Percentiles rank a stretch among this genome's conserved stretches.
Conservation (phyloP, 2,888 invertebrate genomes). For the Synanthedon formicaeformis region DNA sequence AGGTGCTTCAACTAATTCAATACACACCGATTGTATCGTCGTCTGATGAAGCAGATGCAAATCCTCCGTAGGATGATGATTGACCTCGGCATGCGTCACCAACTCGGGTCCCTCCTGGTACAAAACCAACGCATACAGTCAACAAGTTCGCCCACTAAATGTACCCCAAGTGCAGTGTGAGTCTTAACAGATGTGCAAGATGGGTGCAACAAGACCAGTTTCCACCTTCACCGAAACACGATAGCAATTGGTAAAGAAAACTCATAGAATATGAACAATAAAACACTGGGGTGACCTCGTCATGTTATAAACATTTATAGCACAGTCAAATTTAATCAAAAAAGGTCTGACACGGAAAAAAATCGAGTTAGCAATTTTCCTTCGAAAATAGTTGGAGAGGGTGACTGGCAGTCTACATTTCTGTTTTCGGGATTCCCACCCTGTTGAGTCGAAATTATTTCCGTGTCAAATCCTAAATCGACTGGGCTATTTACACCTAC, state of each 20-base stretch:
- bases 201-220: background rate
- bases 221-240: background rate
- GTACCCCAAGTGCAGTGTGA: background rate
- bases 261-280: background rate
- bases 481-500: too few species aligned
- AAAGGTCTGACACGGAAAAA: too few species aligned
- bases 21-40: conserved; percentile 64
- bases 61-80: conserved; percentile 70
- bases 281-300: too few species aligned
- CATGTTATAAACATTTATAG: too few species aligned
- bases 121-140: background rate
- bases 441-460: too few species aligned
- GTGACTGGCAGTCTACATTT: too few species aligned
- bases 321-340: too few species aligned
- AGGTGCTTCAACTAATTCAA: background rate
- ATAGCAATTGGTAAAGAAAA: background rate
- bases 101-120: conserved; percentile 50
- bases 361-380: too few species aligned
- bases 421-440: too few species aligned
- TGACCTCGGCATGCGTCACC: conserved; percentile 71
- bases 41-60: conserved; percentile 72
- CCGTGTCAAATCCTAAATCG: too few species aligned
- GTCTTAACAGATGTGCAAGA: background rate
- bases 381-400: too few species aligned
- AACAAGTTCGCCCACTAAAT: background rate